Evolutionary conservation across 1,140 invertebrate genomes (phyloP).

Genomic region (Calycopis cecrops): DNA sequence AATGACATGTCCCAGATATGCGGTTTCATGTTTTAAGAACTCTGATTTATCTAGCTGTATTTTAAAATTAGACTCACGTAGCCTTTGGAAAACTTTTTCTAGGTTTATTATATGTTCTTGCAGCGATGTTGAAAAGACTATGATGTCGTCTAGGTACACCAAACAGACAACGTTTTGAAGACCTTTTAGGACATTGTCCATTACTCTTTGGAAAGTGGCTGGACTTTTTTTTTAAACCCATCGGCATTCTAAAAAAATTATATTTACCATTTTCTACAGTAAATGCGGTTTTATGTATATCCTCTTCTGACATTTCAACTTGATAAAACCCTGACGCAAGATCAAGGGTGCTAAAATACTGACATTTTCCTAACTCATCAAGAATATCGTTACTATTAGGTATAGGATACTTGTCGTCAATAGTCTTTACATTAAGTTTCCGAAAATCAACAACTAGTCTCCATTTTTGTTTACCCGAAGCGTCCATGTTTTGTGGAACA

Average conservation of each 20-base stretch:
- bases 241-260: background rate
- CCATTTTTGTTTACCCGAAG: slow-evolving; percentile 32
- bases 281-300: too few relatives aligned
- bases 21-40: too few relatives aligned
- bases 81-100: too few relatives aligned
- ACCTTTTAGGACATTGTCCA: too few relatives aligned
- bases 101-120: slow-evolving; percentile 3
- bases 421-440: slow-evolving; percentile 34
- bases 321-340: slow-evolving; percentile 22
- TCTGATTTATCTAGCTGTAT: too few relatives aligned
- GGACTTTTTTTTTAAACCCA: background rate
- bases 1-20: too few relatives aligned
- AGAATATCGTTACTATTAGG: background rate
- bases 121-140: background rate
- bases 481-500: slow-evolving; percentile 30
- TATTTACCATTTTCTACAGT: slow-evolving; percentile 1
- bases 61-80: too few relatives aligned
- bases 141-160: background rate
- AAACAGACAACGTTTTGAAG: too few relatives aligned
- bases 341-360: slow-evolving; percentile 11
- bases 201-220: too few relatives aligned
- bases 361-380: background rate
- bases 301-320: slow-evolving; percentile 14
- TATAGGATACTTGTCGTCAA: slow-evolving; percentile 22
- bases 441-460: slow-evolving; percentile 43